These are phyloP conservation scores for Brachyhypopomus occidentalis DNA, from an alignment of 2,113 vertebrate genomes.

Conservation along the genomic window DNA sequence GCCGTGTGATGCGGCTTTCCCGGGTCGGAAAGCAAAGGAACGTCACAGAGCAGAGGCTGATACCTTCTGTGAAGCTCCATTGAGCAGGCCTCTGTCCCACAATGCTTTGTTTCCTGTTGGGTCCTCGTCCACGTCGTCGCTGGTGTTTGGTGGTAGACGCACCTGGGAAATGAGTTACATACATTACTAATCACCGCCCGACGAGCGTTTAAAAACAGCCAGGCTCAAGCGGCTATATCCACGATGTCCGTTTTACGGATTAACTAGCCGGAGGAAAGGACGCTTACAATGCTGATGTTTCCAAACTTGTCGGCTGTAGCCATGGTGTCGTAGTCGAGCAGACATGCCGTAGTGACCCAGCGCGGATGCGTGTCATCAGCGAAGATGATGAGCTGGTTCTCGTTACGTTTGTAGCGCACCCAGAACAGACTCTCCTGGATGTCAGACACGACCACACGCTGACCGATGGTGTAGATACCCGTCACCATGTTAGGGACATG, in stretches of 20 bases:
- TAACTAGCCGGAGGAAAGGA: neutral
- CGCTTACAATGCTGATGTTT: slow-evolving; percentile 91
- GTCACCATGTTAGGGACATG: slow-evolving; percentile 95
- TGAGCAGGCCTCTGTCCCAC: slow-evolving; percentile 96
- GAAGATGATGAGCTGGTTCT: slow-evolving; percentile 99
- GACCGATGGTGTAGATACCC: slow-evolving; percentile 92
- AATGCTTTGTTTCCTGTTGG: slow-evolving; percentile 98
- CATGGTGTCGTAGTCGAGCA: slow-evolving; percentile 96
- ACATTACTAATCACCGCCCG: neutral
- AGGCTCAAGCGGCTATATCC: too few relatives aligned
- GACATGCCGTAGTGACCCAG: slow-evolving; percentile 94
- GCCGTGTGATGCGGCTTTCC: slow-evolving; percentile 4
- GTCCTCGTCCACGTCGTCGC: slow-evolving; percentile 97
- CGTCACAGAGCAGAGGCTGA: neutral
- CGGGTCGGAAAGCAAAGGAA: neutral
- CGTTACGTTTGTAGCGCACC: slow-evolving; percentile 94
- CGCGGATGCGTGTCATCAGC: slow-evolving; percentile 96
- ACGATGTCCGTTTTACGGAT: neutral
- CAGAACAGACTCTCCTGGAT: slow-evolving; percentile 98
- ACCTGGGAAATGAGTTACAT: slow-evolving; percentile 73
- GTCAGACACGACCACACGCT: slow-evolving; percentile 91
- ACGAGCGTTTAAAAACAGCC: neutral
- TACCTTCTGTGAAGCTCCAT: slow-evolving; percentile 98
- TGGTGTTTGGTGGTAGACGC: slow-evolving; percentile 93
- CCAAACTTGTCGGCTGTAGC: slow-evolving; percentile 97